phyloP scores from a whole-genome alignment of 2,113 vertebrate species.

The Todiramphus saurophagus region DNA sequence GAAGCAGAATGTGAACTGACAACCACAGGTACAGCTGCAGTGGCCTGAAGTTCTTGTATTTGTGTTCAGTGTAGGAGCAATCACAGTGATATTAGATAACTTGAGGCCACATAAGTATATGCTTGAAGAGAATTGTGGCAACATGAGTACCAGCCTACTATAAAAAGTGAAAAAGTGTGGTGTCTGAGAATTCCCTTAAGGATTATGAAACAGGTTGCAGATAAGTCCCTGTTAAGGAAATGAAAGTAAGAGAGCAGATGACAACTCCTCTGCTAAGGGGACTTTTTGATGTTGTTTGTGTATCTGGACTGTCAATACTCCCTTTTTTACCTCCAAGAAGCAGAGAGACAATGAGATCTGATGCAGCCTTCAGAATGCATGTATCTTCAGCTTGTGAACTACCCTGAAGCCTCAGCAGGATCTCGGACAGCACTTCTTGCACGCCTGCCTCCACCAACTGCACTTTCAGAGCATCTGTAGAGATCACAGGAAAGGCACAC shows the following conservation, averaged over 20 bases:
- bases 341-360: conserved; percentile 86
- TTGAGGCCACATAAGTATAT: neutral
- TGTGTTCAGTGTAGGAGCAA: neutral
- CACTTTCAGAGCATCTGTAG: conserved; percentile 82
- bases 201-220: neutral
- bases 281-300: neutral
- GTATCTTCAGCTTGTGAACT: conserved; percentile 81
- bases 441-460: conserved; percentile 86
- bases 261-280: neutral
- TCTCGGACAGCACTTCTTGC: conserved; percentile 81
- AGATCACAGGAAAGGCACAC: neutral
- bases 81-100: neutral
- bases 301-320: neutral
- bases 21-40: neutral
- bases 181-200: neutral
- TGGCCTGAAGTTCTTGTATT: neutral
- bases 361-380: conserved; percentile 87
- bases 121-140: neutral
- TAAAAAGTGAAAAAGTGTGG: neutral
- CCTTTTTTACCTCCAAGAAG: conserved; percentile 82
- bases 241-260: neutral
- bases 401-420: conserved; percentile 80
- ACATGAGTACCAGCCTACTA: neutral
- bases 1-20: neutral
- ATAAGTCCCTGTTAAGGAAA: neutral